Evolutionary conservation across 1,140 invertebrate species (phyloP), one percentile per base, ranked within the genome.

Genomic region (Diabrotica virgifera): DNA sequence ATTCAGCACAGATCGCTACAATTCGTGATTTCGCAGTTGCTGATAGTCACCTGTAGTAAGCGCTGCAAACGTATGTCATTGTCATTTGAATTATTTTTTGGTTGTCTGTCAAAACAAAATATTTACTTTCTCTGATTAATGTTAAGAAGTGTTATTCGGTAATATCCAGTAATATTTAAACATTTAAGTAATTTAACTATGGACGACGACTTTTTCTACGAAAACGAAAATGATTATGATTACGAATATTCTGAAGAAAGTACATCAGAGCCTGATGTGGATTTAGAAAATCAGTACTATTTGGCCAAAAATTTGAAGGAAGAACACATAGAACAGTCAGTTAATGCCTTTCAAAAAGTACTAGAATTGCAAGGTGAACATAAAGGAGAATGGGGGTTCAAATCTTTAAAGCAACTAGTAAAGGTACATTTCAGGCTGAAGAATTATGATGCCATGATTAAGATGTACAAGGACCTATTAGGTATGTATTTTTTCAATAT

Each of bases 371-470:
- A 98, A 83, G 92, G 92, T 35, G 94, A 94, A 9, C 94, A 97
- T 70, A 99, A 99, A 82, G 96, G 97, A 52, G 97, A 99, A 85
- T 99, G 97, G 97, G 97, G 97, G 0, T 99, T 99, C 76, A 99
- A 98, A 84, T 97, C 97, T 7, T 84, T 99, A 1, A 99, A 99
- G 80, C 97, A 99, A 80, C 98, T 99, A 95, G 98, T 99, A 37
- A 99, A 99, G 84, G 98, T 99, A 56, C 97, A 98, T 81, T 99
- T 99, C 79, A 94, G 94, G 86, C 80, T 98, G 85, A 95, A 97
- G 82, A 95, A 97, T 80, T 97, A 94, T 78, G 87, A 90, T 67
- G 93, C 97, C 82, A 98, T 98, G 93, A 97, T 99, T 93, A 82
- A 84, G 1, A 86, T 94, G 65, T 99, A 99, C 78, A 96, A 97